These are phyloP conservation scores for Hafferia zeledoni DNA, from an alignment of 2,797 vertebrate species.

Conservation along the genomic window DNA sequence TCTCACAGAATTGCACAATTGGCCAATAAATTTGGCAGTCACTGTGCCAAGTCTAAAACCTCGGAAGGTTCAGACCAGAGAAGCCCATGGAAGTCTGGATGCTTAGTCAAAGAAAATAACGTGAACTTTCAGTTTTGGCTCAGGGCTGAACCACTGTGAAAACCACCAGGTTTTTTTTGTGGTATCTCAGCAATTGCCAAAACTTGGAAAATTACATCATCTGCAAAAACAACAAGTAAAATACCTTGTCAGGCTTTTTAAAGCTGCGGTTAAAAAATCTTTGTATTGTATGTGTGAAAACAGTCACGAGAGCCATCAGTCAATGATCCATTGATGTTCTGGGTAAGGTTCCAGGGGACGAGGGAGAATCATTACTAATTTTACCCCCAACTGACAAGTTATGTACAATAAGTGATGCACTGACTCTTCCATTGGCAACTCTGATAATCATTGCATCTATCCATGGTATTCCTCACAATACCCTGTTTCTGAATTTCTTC, in stretches of 20 bases:
- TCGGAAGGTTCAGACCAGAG: accelerated
- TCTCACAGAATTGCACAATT: not conserved
- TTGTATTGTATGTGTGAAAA: accelerated
- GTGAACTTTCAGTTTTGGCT: not conserved
- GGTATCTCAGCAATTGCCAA: not conserved
- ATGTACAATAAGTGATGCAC: not conserved
- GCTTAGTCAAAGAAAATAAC: not conserved
- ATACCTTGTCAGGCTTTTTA: not conserved
- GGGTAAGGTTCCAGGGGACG: not conserved
- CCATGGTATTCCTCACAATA: not conserved
- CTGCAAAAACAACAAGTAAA: not conserved
- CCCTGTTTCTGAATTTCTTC: not conserved
- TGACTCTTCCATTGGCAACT: not conserved
- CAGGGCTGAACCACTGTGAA: not conserved
- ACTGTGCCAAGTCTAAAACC: not conserved
- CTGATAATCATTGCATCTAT: not conserved
- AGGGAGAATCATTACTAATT: not conserved
- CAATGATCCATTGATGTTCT: not conserved
- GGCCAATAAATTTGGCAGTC: not conserved
- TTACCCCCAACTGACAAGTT: not conserved
- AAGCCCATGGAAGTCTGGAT: not conserved
- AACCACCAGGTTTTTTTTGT: not conserved
- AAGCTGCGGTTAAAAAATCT: not conserved
- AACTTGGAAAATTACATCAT: not conserved
- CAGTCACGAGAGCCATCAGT: not conserved